These are phyloP conservation scores for Bradypus variegatus DNA, from an alignment of 2,797 vertebrate species.

Conservation along the genomic window DNA sequence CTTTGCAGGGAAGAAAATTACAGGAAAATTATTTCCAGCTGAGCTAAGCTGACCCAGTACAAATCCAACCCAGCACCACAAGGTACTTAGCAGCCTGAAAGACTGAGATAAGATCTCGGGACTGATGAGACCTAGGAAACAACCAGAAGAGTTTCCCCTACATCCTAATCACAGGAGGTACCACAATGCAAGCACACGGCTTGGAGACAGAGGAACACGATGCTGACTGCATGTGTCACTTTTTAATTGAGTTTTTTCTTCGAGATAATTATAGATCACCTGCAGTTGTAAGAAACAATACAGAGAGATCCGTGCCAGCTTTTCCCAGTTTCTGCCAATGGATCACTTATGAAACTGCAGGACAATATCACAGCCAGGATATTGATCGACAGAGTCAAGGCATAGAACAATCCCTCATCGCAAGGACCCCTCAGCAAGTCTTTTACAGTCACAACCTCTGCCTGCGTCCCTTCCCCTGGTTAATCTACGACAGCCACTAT, in stretches of 20 bases:
- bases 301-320: accelerated
- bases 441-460: not conserved
- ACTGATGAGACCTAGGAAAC: no score
- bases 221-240: not conserved
- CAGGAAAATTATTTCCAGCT: no score
- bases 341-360: not conserved
- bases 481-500: not conserved
- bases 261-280: not conserved
- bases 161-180: no score
- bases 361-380: not conserved
- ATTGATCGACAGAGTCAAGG: not conserved
- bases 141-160: no score
- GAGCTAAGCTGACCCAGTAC: no score
- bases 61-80: no score
- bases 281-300: not conserved
- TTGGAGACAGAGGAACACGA: accelerated
- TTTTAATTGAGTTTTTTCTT: not conserved
- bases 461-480: no score
- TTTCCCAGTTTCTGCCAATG: not conserved
- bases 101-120: no score
- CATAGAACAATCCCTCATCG: no score
- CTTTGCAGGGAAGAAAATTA: no score
- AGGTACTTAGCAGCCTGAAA: no score
- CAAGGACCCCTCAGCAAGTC: not conserved
- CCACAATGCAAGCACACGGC: no score